Base-by-base conservation (phyloP, 2,888 invertebrate genomes). In the Stenodera caucasica region DNA sequence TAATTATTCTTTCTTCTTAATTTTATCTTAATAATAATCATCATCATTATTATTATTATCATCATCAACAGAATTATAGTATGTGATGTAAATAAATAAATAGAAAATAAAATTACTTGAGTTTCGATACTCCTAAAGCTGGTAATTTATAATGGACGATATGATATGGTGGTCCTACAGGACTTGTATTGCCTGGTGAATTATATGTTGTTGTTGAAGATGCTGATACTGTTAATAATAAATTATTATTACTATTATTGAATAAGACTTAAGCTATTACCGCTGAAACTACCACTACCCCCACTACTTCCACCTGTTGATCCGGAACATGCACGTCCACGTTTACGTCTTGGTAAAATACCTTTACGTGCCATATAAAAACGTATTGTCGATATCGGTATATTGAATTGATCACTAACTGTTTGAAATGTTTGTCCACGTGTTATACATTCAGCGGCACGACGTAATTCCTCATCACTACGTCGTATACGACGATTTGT, bases 361-460 rank as follows among this genome's bases (percentile, higher is more conserved):
- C 92, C 92, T 77, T 91, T 91, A 64, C 93, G 84, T 14, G 92
- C 92, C 93, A 93, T 93, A 81, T 91, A 93, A 80, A 92, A 92
- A 53, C 91, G 85, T 78, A 93, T 91, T 37, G 92, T 93, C 30
- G 92, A 92, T 67, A 93, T 92, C 61, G 93, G 93, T 81, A 93
- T 92, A 78, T 91, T 91, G 80, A 91, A 93, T 83, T 90, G 90
- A 74, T 92, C 91, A 60, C 91, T 92, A 30, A 92, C 92, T 1
- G 90, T 91, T 81, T 92, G 92, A 83, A 92, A 93, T 72, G 93
- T 93, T 82, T 90, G 90, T 0, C 93, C 92, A 57, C 90, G 87
- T n/a, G 91, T 90, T 64, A 93, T 92, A 80, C 91, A 90, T 77
- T 92, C 91, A 2, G 92, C 92, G 0, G 92, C 92, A 75, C 90